Base-by-base conservation (phyloP, 1,140 invertebrate species). In the Caerostris extrusa region DNA sequence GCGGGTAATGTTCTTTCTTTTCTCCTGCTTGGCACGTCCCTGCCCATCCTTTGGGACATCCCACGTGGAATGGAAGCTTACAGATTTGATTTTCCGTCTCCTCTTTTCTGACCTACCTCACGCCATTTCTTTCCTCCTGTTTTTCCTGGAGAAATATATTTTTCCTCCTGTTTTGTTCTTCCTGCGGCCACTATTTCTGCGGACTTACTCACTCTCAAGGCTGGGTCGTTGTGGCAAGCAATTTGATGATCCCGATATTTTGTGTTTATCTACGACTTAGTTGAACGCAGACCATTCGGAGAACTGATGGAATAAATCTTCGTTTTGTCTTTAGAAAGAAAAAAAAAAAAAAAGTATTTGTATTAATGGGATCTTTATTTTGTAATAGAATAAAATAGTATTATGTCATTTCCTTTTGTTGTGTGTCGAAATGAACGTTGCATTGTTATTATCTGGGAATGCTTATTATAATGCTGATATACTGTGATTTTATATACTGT, bases 1-100 rank as follows among this genome's bases (percentile, higher is more conserved):
- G 77, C 34, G 90, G 90, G 55, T 90, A 90, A 90, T 90, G 88
- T 67, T 77, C 88, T 90, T 90, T 90, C 67, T 90, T 90, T 34
- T 77, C n/a, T 77, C 55, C 55, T 53, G 57, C 60, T 87, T 87
- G 5, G 57, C 53, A 53, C 64, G 87, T 71, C 87, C 14, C 12
- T 4, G 61, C 14, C 10, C 58, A 34, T 71, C 87, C 58, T 50
- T 60, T 14, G 56, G 90, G 77, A 56, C 56, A 19, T 53, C 90
- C 90, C 55, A 56, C 34, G n/a, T 17, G 55, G 88, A 77, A 77
- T 90, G 88, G 88, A 90, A 53, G 90, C 71, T 82, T 64, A 91
- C 90, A 91, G 90, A 91, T 91, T 91, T 91, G 58, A 91, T 91
- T 82, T 82, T 91, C 71, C 58, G 57, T 17, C 50, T 64, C 19